Percentiles rank a stretch among this genome's conserved stretches.
phyloP scores from a whole-genome alignment of 2,113 vertebrate genomes.

The Aspiorhynchus laticeps region DNA sequence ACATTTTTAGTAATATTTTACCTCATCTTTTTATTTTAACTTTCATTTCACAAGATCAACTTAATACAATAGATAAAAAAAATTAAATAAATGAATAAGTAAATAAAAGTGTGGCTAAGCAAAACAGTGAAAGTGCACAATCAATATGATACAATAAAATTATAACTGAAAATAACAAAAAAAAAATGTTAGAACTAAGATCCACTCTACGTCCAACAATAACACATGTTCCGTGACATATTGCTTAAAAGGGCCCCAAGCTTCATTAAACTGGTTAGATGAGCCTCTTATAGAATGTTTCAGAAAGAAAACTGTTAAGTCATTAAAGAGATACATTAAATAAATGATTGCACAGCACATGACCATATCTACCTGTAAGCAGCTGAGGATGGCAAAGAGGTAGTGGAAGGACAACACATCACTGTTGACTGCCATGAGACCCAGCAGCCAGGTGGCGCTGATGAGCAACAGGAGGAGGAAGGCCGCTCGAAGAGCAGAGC shows the following conservation, averaged over 20 bases:
- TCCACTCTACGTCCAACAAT: no score
- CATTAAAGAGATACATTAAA: no score
- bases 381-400: constrained; percentile 86
- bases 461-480: constrained; percentile 83
- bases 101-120: no score
- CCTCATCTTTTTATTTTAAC: neutral
- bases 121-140: no score
- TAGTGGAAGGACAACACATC: constrained; percentile 84
- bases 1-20: neutral
- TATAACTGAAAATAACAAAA: no score
- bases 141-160: no score
- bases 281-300: neutral
- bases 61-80: no score
- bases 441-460: constrained; percentile 85
- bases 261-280: neutral
- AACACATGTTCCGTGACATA: neutral
- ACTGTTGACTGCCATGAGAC: constrained; percentile 86
- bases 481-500: constrained; percentile 76
- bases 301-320: no score
- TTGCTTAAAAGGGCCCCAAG: neutral
- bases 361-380: constrained; percentile 77
- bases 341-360: neutral
- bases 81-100: no score
- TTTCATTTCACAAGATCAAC: neutral
- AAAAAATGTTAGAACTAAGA: no score